Evolutionary conservation across 2,888 invertebrate species (phyloP), one percentile per base, ranked within the genome.

Genomic region (Nomada goodeniana): DNA sequence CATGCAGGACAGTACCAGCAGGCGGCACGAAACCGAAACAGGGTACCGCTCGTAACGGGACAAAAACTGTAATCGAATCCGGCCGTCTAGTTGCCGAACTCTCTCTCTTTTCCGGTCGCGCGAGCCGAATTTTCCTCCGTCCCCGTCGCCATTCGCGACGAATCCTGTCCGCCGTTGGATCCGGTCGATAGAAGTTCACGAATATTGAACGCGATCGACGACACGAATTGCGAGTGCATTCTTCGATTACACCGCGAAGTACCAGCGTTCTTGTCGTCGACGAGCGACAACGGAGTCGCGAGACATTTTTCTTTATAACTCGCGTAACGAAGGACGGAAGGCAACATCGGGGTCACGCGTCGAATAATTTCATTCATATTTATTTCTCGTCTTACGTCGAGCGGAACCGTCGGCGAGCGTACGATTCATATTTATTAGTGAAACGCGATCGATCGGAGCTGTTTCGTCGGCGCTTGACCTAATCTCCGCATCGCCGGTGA

Each of bases 11-110:
- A 70, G 47, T 26, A 63, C 52, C 13, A 61, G 60, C 61, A 57
- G 67, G 57, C 70, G 73, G 76, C 64, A 57, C 52, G 68, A 64
- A 76, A 74, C 60, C 73, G 71, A 50, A 71, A 70, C 60, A 26
- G 23, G 55, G 68, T 76, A 52, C 60, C 36, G 50, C 55, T 72
- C 71, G 80, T 61, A 53, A 61, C 57, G 36, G 60, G 44, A 72
- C 84, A 84, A 82, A 86, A 86, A 86, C 82, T 76, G 79, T 86
- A 84, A 86, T 86, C 86, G 86, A 86, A 80, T 86, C 78, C 70
- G 36, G 47, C 60, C 71, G 80, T 77, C 80, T 79, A 84, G 86
- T 82, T 86, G 64, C 73, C 47, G 76, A 82, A 86, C 77, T 82
- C 84, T 23, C 84, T 23, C 23, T 76, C 74, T 76, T 85, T 80